Percentiles rank a stretch among this genome's conserved stretches.
phyloP scores from a whole-genome alignment of 1,140 invertebrate genomes.

The Lineus longissimus region DNA sequence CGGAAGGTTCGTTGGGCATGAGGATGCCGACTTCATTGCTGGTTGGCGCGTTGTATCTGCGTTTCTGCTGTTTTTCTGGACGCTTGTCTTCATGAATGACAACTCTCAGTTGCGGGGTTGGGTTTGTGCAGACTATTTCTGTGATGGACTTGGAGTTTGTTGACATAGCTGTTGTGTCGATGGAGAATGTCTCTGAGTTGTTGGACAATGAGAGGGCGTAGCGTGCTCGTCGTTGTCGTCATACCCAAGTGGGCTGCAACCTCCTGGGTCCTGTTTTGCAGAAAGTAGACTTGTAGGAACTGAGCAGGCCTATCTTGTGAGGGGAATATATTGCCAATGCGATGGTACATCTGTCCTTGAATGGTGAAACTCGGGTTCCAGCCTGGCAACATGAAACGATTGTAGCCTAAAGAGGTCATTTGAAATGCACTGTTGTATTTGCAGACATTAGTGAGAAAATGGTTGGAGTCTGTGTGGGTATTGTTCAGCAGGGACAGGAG shows the following conservation, averaged over 20 bases:
- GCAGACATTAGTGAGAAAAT: background rate
- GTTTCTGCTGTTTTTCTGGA: background rate
- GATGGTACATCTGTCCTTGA: too few species aligned
- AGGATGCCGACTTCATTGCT: too few species aligned
- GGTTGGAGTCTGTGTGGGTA: background rate
- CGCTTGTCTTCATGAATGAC: background rate
- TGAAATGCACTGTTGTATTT: background rate
- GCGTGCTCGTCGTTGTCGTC: background rate
- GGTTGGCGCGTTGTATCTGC: background rate
- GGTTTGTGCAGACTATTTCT: background rate
- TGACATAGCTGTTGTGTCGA: background rate
- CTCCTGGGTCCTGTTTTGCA: background rate
- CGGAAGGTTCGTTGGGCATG: background rate
- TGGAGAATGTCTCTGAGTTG: background rate
- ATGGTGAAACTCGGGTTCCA: background rate
- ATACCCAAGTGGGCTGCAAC: background rate
- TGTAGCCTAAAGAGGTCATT: background rate
- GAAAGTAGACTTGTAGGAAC: background rate
- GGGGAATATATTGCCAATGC: background rate
- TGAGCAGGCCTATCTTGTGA: background rate
- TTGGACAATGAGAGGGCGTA: background rate
- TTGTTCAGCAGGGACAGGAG: background rate
- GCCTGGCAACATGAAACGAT: background rate
- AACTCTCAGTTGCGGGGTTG: background rate
- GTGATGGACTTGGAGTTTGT: background rate